Evolutionary conservation across 2,888 invertebrate genomes (phyloP), one percentile per base, ranked within the genome.

Genomic region (Eupithecia subumbrata): DNA sequence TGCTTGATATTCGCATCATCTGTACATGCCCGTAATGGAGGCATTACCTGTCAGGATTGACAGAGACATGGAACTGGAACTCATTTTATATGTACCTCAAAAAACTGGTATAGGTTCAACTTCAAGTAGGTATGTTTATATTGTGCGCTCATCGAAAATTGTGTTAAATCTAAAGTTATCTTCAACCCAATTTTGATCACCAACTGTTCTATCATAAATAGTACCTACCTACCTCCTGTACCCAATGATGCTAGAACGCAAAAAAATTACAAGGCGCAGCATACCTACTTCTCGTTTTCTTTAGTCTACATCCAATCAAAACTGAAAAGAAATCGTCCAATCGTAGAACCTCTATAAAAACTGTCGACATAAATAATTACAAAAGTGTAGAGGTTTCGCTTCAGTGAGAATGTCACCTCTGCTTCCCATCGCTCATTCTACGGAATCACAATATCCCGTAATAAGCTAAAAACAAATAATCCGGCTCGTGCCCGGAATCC

Each of bases 381-480:
- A 63, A 30, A 30, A 63, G 16, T 25, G 60, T 56, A 16, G 48
- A 48, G 48, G 1, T 52, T n/a, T 52, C n/a, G n/a, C 3, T n/a
- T n/a, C 48, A 52, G 52, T 30, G 25, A 52, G 11, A 37, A 56
- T 74, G 43, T 56, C 74, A 66, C 43, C 22, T 76, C 76, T 76
- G 66, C 12, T 9, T 22, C 3, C n/a, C 56, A 40, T 71, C 43
- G 45, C 45, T 43, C 64, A 69, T 69, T 18, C 22, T 40, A 48
- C 34, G 16, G 91, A 93, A 93, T 94, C 94, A 93, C 92, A 94
- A 94, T 94, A 94, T 93, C 93, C 93, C 92, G 93, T 94, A 93
- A 93, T 92, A 92, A 89, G 89, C 90, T 90, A 87, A 89, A 93
- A 93, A 93, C 93, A 94, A 94, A 94, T 93, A 92, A 93, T 91